Evolutionary conservation across 2,888 invertebrate species (phyloP).

Genomic region (Lochmaea crataegi): DNA sequence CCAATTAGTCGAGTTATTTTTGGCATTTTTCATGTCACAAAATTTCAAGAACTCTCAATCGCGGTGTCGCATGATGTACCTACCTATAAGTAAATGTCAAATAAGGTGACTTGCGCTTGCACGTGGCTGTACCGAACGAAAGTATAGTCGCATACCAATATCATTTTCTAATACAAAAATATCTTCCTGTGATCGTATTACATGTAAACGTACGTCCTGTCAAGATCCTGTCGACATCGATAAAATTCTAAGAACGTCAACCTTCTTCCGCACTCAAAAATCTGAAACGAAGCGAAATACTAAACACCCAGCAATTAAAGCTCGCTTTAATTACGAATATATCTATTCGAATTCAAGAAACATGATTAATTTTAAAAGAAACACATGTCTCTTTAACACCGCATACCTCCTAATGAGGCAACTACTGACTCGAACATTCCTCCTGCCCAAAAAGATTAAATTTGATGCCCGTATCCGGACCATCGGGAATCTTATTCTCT

Average conservation of each 20-base stretch:
- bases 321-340: constrained; percentile 61
- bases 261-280: constrained; percentile 50
- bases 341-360: constrained; percentile 54
- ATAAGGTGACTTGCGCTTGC: too few species aligned
- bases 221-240: constrained; percentile 7
- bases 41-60: too few species aligned
- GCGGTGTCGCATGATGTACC: too few species aligned
- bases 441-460: constrained; percentile 59
- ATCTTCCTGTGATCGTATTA: not conserved
- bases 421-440: constrained; percentile 59
- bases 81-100: too few species aligned
- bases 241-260: constrained; percentile 53
- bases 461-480: constrained; percentile 61
- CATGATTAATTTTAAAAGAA: constrained; percentile 64
- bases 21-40: too few species aligned
- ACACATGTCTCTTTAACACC: constrained; percentile 66
- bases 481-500: constrained; percentile 48
- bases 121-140: too few species aligned
- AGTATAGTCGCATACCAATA: too few species aligned
- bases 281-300: constrained; percentile 57
- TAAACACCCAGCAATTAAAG: constrained; percentile 64
- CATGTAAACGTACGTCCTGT: constrained; percentile 1
- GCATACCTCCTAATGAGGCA: constrained; percentile 66
- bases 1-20: too few species aligned
- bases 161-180: not conserved